Percentiles rank a stretch among this genome's conserved stretches.
These are phyloP conservation scores for Lemur catta DNA, from an alignment of 2,797 vertebrate species.

Conservation along the genomic window DNA sequence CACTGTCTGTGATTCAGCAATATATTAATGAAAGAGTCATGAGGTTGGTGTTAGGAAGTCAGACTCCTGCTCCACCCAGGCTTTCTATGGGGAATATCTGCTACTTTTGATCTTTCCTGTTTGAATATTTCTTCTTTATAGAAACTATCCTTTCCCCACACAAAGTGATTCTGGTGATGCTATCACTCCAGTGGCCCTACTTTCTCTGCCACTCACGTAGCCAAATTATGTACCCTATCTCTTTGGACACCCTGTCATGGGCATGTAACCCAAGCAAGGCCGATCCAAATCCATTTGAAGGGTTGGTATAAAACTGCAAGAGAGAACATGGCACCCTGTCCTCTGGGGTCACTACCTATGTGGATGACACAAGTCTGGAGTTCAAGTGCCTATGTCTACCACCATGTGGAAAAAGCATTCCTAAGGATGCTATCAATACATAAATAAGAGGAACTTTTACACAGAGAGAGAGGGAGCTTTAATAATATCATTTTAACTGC, in stretches of 20 bases:
- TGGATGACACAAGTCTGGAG: background rate
- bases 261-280: background rate
- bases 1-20: too few relatives aligned
- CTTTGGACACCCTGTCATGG: background rate
- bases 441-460: background rate
- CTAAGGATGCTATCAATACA: background rate
- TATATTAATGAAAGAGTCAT: background rate
- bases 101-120: background rate
- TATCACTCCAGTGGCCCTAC: background rate
- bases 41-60: background rate
- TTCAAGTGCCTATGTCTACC: background rate
- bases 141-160: background rate
- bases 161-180: background rate
- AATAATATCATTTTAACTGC: background rate
- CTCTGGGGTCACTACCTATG: background rate
- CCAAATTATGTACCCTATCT: background rate
- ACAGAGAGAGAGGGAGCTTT: background rate
- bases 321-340: background rate
- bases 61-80: background rate
- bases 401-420: background rate
- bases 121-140: background rate
- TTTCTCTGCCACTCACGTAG: background rate
- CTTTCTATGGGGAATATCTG: background rate
- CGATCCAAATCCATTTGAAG: background rate
- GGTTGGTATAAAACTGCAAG: background rate